Conservation (phyloP, 1,140 invertebrate species). For the Hypsibius dujardini region DNA sequence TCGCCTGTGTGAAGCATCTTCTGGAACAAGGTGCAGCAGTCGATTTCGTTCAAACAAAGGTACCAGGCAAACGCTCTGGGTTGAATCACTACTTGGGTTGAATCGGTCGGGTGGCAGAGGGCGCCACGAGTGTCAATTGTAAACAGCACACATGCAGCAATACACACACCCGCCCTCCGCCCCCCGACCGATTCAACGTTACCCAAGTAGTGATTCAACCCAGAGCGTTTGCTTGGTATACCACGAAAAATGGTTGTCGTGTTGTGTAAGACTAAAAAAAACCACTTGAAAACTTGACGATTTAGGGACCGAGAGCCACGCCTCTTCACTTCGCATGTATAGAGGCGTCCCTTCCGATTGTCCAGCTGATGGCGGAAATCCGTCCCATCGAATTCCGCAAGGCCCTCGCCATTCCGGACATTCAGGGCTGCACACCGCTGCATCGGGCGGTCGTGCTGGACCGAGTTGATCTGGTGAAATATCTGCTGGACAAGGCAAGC, state of each 20-base stretch:
- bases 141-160: no score
- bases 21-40: not conserved
- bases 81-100: not conserved
- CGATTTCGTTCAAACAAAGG: not conserved
- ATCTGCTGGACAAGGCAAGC: not conserved
- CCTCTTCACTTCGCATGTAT: not conserved
- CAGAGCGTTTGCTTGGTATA: not conserved
- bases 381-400: slow-evolving; percentile 1
- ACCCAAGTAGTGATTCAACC: not conserved
- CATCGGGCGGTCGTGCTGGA: not conserved
- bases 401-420: not conserved
- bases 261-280: not conserved
- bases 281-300: not conserved
- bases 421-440: not conserved
- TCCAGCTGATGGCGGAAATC: not conserved
- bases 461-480: not conserved
- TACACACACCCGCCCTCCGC: not conserved
- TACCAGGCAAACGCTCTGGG: not conserved
- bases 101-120: not conserved
- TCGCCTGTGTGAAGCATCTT: not conserved
- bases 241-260: not conserved
- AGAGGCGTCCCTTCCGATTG: not conserved
- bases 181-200: not conserved
- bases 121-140: no score
- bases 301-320: not conserved